Base-by-base conservation (phyloP, 2,888 invertebrate genomes). In the Megalurothrips usitatus region DNA sequence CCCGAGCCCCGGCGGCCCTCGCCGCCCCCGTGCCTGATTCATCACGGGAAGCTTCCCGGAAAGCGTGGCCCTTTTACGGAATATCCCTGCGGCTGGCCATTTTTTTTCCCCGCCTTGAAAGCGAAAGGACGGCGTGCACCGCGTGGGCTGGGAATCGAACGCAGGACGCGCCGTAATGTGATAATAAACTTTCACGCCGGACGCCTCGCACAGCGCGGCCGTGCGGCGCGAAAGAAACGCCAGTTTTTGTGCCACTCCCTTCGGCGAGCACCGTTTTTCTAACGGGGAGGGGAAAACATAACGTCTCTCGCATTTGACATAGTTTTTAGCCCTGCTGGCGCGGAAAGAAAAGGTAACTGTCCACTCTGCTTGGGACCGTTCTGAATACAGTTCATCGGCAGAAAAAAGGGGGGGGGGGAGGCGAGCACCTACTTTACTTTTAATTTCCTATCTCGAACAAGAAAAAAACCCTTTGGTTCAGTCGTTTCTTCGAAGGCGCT, bases 151-250 rank as follows among this genome's bases (percentile, higher is more conserved):
- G 58, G 58, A 17, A 58, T 58, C 58, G 58, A 58, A 58, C 58
- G 6, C 58, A 17, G 58, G 58, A n/a, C 58, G 6, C 34, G 34
- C 3, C 17, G 58, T 58, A 58, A 58, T 19, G 58, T 58, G 68
- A 75, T 75, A 75, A 75, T 75, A 75, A 23, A 23, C 68, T 75
- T 75, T 75, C 26, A 75, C 68, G 68, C 23, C 23, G 26, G 68
- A 26, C 23, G 12, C 34, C n/a, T 4, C 34, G 34, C 34, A 43
- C 6, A 43, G 34, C 34, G 6, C 68, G 68, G 68, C 68, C 26
- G 68, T 11, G 68, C 12, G 1, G 68, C 68, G 58, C 19, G 58
- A 43, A 43, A 43, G 34, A 43, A 43, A 43, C 34, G 34, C 3
- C 6, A 43, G 34, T 43, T 43, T 43, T 43, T 43, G 34, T 43